Conservation (phyloP, 2,797 vertebrate species). For the Bucorvus abyssinicus region DNA sequence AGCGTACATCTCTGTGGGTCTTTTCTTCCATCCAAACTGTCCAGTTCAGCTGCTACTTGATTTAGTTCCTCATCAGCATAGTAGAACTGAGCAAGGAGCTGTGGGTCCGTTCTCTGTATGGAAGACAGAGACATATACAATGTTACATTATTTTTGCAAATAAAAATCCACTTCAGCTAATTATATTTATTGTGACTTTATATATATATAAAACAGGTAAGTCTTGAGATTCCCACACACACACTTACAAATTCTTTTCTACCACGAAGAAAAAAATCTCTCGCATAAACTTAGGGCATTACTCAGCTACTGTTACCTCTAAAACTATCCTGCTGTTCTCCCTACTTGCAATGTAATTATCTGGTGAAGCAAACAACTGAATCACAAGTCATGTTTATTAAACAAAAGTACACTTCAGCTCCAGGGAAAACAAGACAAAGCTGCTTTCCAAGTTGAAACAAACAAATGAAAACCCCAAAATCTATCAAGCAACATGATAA, state of each 20-base stretch:
- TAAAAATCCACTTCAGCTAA: background rate
- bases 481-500: background rate
- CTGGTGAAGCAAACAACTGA: background rate
- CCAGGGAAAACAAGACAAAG: background rate
- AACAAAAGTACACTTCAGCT: background rate
- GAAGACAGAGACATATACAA: background rate
- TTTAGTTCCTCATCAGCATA: slow-evolving; percentile 97
- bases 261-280: background rate
- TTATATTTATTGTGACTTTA: background rate
- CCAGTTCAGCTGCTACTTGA: slow-evolving; percentile 94
- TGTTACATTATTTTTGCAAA: background rate
- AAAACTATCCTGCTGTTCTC: background rate
- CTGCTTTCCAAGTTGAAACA: background rate
- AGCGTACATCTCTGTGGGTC: slow-evolving; percentile 96
- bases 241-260: background rate
- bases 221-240: fast-evolving
- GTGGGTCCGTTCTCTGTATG: slow-evolving; percentile 90
- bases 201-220: background rate
- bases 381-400: background rate
- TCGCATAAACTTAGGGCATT: background rate
- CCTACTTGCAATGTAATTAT: background rate
- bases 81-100: slow-evolving; percentile 97
- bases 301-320: background rate
- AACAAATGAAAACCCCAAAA: background rate
- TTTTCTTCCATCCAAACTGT: slow-evolving; percentile 94